Conservation (phyloP, 23 tunicate genomes). For the Halocynthia aurantium region DNA sequence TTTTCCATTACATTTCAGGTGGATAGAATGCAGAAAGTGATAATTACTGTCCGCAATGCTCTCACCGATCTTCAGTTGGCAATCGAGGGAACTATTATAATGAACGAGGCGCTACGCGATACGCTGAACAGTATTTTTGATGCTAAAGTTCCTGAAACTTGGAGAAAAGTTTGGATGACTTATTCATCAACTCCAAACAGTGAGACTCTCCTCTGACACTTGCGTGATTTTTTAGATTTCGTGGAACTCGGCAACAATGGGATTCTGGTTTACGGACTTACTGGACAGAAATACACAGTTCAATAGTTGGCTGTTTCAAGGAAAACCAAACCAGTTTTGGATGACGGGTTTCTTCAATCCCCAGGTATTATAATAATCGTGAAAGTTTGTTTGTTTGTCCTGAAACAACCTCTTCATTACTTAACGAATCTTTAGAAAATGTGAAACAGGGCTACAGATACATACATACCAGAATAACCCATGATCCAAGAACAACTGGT, state of each 20-base stretch:
- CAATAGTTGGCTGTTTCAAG: conserved; percentile 80
- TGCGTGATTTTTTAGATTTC: conserved; percentile 42
- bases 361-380: conserved; percentile 33
- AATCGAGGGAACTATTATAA: conserved; percentile 86
- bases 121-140: conserved; percentile 79
- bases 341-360: conserved; percentile 98
- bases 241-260: conserved; percentile 86
- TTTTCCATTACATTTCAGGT: conserved; percentile 29
- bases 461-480: no score
- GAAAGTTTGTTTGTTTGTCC: neutral
- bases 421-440: no score
- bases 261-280: conserved; percentile 97
- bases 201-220: neutral
- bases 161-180: conserved; percentile 44
- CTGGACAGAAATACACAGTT: conserved; percentile 89
- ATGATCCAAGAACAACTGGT: no score
- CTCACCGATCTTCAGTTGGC: conserved; percentile 79
- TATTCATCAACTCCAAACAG: neutral
- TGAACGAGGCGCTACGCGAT: conserved; percentile 80
- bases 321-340: conserved; percentile 93
- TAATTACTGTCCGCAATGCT: conserved; percentile 61
- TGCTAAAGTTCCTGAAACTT: conserved; percentile 72
- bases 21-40: conserved; percentile 87
- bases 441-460: no score
- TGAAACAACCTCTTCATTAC: no score